These are phyloP conservation scores for Oncopodura yosiiana DNA, from an alignment of 1,140 invertebrate species.

Conservation along the genomic window DNA sequence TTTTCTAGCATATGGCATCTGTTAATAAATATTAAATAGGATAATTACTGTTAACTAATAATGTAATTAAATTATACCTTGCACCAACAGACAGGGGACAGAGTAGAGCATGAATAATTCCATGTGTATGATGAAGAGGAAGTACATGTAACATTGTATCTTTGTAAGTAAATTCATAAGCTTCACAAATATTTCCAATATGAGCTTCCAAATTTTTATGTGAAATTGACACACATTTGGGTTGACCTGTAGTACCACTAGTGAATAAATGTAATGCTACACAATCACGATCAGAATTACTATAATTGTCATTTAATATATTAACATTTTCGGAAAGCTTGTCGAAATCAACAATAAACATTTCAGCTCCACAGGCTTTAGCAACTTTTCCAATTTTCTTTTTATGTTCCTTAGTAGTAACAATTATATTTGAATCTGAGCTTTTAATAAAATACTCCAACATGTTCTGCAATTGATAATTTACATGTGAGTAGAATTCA, in stretches of 20 bases:
- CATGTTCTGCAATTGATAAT: no score
- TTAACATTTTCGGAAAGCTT: not conserved
- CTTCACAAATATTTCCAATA: conserved; percentile 36
- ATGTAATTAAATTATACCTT: conserved; percentile 39
- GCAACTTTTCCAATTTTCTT: conserved; percentile 50
- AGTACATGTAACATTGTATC: conserved; percentile 70
- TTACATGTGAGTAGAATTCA: no score
- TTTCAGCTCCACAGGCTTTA: conserved; percentile 45
- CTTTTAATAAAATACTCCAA: conserved; percentile 67
- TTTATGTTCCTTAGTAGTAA: conserved; percentile 57
- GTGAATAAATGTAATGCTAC: conserved; percentile 79
- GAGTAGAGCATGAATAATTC: conserved; percentile 69
- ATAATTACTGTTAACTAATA: no score
- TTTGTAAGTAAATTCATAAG: conserved; percentile 57
- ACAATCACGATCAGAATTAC: conserved; percentile 44
- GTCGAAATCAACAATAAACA: conserved; percentile 51
- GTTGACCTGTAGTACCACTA: conserved; percentile 73
- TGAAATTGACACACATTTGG: conserved; percentile 65
- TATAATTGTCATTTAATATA: not conserved
- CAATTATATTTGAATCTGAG: conserved; percentile 55
- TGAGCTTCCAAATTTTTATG: conserved; percentile 63
- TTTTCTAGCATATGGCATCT: conserved; percentile 58
- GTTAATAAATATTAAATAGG: conserved; percentile 17
- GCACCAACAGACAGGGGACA: conserved; percentile 64
- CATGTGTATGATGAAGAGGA: conserved; percentile 78